These are phyloP conservation scores for Prochilodus magdalenae DNA, from an alignment of 2,113 vertebrate genomes.

Conservation along the genomic window DNA sequence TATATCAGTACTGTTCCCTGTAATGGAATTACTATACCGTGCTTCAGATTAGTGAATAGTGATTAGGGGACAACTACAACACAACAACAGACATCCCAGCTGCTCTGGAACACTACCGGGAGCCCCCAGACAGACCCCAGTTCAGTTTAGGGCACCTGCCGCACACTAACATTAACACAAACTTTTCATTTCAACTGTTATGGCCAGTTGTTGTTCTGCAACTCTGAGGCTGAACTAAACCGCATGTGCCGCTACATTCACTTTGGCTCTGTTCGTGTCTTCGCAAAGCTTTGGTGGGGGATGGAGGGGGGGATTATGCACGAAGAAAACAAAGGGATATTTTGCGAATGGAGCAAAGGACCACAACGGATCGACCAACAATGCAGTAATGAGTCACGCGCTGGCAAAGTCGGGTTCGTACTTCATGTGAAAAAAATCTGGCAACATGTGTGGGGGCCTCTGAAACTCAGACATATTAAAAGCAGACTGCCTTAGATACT, in stretches of 20 bases:
- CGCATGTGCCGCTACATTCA: background rate
- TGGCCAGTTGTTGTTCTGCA: conserved; percentile 15
- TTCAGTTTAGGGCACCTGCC: background rate
- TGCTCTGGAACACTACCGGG: background rate
- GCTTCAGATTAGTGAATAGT: no score
- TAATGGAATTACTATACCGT: no score
- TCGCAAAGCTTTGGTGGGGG: background rate
- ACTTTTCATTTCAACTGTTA: conserved; percentile 34
- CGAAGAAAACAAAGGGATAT: background rate
- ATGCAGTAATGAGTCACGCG: conserved; percentile 13
- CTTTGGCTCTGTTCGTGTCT: conserved; percentile 13
- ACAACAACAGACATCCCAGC: background rate
- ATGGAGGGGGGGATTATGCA: background rate
- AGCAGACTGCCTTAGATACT: conserved; percentile 28
- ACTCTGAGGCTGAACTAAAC: conserved; percentile 5
- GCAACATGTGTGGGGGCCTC: conserved; percentile 6
- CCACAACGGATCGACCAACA: background rate
- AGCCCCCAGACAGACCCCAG: background rate
- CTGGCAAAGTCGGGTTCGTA: conserved; percentile 1
- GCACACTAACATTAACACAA: conserved; percentile 3
- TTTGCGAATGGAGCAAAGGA: background rate
- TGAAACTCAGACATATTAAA: conserved; percentile 39
- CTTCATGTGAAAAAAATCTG: conserved; percentile 11
- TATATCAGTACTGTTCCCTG: no score
- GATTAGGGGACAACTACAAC: background rate